Conservation (phyloP, 2,113 vertebrate genomes). For the Dromas ardeola region DNA sequence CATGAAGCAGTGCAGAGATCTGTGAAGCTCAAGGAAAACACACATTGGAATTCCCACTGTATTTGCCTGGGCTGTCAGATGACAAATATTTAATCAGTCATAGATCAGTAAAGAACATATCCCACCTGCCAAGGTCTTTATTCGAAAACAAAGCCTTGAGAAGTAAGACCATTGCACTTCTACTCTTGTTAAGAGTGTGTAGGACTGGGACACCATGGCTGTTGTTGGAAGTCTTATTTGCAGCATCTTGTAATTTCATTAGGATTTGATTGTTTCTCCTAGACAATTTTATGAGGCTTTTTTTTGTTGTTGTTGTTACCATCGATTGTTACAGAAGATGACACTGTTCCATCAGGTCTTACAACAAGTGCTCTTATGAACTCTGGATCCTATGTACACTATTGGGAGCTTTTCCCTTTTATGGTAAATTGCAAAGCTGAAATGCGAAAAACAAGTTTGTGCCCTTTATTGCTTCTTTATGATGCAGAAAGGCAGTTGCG, state of each 20-base stretch:
- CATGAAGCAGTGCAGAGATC: not conserved
- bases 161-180: not conserved
- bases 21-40: not conserved
- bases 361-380: not conserved
- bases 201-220: not conserved
- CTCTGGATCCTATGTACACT: not conserved
- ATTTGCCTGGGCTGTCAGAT: not conserved
- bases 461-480: constrained; percentile 4
- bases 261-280: not conserved
- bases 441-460: not conserved
- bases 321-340: not conserved
- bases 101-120: not conserved
- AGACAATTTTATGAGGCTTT: not conserved
- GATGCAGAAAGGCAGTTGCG: not conserved
- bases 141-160: not conserved
- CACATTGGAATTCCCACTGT: not conserved
- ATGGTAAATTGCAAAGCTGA: not conserved
- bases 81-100: not conserved
- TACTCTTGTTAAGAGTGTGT: not conserved
- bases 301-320: not conserved
- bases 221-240: not conserved
- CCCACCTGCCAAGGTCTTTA: not conserved
- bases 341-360: not conserved
- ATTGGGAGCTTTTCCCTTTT: not conserved
- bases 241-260: not conserved